Base-by-base conservation (phyloP, 2,888 invertebrate genomes). In the Pollenia amentaria region DNA sequence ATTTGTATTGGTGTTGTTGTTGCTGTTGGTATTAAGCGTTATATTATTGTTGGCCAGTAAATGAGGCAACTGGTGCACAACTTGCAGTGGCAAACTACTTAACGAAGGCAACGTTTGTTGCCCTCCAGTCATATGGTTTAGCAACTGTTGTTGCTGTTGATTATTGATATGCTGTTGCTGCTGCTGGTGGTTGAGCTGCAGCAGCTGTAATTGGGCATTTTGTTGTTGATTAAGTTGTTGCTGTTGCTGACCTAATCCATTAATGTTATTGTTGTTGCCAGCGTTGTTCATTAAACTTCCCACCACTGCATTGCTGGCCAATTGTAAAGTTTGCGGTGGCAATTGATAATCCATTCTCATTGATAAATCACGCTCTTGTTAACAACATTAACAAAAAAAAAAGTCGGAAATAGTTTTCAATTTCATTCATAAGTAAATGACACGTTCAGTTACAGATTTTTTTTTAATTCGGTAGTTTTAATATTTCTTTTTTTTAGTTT, bases 341-440 rank as follows among this genome's bases (percentile, higher is more conserved):
- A 93, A 90, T 91, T 93, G 93, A 90, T 93, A 93, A 90, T 93
- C 93, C 93, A 93, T 93, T 91, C 91, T 93, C 91, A 92, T 92
- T 86, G 77, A 81, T 85, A 69, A 76, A 60, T 78, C 75, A 75
- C 76, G 48, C 51, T 46, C 51, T 38, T 72, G 77, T 48, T 75
- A 57, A 44, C 69, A 70, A 48, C 62, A 77, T 60, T 51, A 55
- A 67, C 46, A 6, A 84, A 42, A 14, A n/a, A 81, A 51, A 7
- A 29, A 62, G 11, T 42, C 57, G 70, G 38, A 86, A 72, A 73
- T 60, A 85, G 38, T 48, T 72, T 77, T 79, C 8, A 18, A 57
- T 77, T 78, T 84, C 81, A 87, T 83, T 65, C 81, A 87, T 72
- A 42, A 67, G 77, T 57, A 14, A 69, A 65, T 75, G 55, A 78